Base-by-base conservation (phyloP, 2,113 vertebrate species). In the Ivindomyrus marchei region DNA sequence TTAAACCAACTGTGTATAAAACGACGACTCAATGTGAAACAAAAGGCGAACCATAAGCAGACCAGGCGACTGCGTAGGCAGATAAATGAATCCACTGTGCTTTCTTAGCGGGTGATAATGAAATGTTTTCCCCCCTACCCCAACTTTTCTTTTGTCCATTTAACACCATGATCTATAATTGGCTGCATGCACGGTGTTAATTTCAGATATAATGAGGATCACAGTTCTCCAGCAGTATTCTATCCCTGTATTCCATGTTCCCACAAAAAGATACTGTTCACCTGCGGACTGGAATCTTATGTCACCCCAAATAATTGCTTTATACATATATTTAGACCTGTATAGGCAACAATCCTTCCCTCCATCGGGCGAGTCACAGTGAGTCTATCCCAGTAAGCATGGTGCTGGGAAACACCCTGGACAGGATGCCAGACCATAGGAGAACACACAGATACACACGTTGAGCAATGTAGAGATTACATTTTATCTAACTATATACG, bases 31-130 rank as follows among this genome's bases (percentile, higher is more conserved):
- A 1, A 52, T 31, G 85, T 36, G n/a, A 86, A 86, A n/a, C 13
- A 50, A n/a, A 85, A 49, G 74, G 17, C 27, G 0, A 85, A 15
- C n/a, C 42, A 31, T 13, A 50, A 47, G 42, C 84, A n/a, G 13
- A 5, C 11, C 2, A 31, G 84, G 21, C 84, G 4, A 47, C 19
- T 86, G 45, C 46, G 47, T 10, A 49, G 4, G 47, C 88, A 36
- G 46, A 24, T 50, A 80, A 24, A 52, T 39, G 15, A 31, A 53
- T 52, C 70, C 27, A 52, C 17, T 89, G 24, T 15, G 66, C 27
- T 90, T 86, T 86, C 49, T 90, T 86, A 27, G 39, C 2, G 11
- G 24, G 45, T 24, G 39, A 89, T 45, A 66, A 89, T 84, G 36
- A 21, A 13, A 85, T 89, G 15, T 36, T 58, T 58, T 47, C 42